Percentiles rank a stretch among this genome's conserved stretches.
These are phyloP conservation scores for Arctopsyche grandis DNA, from an alignment of 1,140 invertebrate species.

Conservation along the genomic window DNA sequence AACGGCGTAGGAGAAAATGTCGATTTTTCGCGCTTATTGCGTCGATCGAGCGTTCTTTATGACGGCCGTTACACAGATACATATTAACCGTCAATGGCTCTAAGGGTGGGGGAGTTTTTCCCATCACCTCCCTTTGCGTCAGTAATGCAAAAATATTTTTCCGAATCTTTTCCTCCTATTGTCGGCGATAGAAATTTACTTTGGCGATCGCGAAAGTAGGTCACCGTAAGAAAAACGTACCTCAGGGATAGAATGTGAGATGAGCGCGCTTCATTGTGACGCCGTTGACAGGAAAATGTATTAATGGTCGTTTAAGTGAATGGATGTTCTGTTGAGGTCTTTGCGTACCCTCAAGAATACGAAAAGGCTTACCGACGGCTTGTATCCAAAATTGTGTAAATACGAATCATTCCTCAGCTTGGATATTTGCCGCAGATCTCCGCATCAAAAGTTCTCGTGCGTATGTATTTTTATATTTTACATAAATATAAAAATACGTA, in stretches of 20 bases:
- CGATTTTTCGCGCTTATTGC: slow-evolving; percentile 30
- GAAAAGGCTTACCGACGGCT: slow-evolving; percentile 15
- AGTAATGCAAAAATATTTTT: slow-evolving; percentile 30
- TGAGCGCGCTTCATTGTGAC: slow-evolving; percentile 26
- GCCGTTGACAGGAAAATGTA: slow-evolving; percentile 30
- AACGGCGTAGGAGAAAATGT: slow-evolving; percentile 8
- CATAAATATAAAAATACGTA: too few relatives aligned
- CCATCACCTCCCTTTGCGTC: neutral
- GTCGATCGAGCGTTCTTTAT: slow-evolving; percentile 24
- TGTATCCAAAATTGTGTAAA: slow-evolving; percentile 11
- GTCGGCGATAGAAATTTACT: slow-evolving; percentile 27
- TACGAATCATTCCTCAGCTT: neutral
- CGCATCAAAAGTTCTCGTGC: too few relatives aligned
- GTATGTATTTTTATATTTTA: too few relatives aligned
- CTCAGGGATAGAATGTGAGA: slow-evolving; percentile 28
- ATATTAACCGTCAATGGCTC: slow-evolving; percentile 23
- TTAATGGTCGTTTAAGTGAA: slow-evolving; percentile 32
- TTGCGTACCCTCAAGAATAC: slow-evolving; percentile 10
- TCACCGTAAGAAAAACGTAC: slow-evolving; percentile 30
- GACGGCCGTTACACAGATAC: slow-evolving; percentile 23
- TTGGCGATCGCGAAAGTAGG: slow-evolving; percentile 26
- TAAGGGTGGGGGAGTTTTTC: neutral
- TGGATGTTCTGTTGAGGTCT: slow-evolving; percentile 17
- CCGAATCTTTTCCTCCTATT: slow-evolving; percentile 13
- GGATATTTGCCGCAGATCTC: too few relatives aligned